Base-by-base conservation (phyloP, 2,797 vertebrate genomes). In the Sebastes goodei region DNA sequence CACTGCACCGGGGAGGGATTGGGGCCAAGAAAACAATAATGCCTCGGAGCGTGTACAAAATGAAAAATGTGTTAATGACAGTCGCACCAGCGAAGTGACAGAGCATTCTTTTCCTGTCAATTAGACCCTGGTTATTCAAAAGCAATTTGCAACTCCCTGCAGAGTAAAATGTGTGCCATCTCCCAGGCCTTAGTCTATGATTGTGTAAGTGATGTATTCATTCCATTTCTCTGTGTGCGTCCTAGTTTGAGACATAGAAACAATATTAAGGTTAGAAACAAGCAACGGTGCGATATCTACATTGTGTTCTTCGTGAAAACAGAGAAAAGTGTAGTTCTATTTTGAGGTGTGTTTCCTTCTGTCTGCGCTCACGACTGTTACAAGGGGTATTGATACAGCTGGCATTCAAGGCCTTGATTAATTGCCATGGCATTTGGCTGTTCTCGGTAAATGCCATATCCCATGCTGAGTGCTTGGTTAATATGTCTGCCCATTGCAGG, bases 351-450 rank as follows among this genome's bases (percentile, higher is more conserved):
- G 66, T 76, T 33, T 67, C 33, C 70, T 59, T 80, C 23, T 83
- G 67, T 67, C 29, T 85, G 73, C 7, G 1, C 17, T 64, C 46
- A 63, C 84, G 79, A 53, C 71, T 14, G 15, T 79, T 82, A 76
- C 81, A 60, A 76, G 74, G 52, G 55, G 62, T 90, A 93, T 93
- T 87, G 92, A 93, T 93, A 91, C 82, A 88, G 82, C 85, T 92
- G 86, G 89, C 90, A 91, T 93, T 93, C 92, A 85, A 79, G 64
- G 17, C 60, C 77, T 88, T 93, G 91, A 94, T 94, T 93, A 94
- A 95, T 94, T 92, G 92, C 88, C 79, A 74, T 93, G 93, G 85
- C 93, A 93, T 95, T 95, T 94, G 91, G 86, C 87, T 92, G 84
- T 81, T 90, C 88, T 88, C 57, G 10, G 89, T 93, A 94, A 94